Conservation (phyloP, 2,888 invertebrate species). For the Geophilus truncorum region DNA sequence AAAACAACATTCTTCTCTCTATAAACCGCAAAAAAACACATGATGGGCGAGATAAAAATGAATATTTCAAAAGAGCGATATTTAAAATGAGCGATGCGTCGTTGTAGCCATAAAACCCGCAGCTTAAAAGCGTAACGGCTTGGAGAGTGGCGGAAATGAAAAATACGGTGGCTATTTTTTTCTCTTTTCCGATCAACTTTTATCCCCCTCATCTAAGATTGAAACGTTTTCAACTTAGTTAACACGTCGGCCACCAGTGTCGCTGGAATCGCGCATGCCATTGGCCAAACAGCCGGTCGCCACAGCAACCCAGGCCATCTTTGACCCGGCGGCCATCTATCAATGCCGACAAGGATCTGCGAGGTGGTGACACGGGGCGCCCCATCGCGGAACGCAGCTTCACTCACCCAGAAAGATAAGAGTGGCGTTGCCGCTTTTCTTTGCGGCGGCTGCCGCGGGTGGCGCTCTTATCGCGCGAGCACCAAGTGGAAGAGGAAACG, state of each 20-base stretch:
- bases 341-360: neutral
- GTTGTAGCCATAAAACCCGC: neutral
- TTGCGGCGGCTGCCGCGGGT: constrained; percentile 6
- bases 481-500: constrained; percentile 10
- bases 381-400: constrained; percentile 8
- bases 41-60: neutral
- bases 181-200: neutral
- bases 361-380: constrained; percentile 20
- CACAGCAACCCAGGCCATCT: neutral
- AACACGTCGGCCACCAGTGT: neutral
- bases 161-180: neutral
- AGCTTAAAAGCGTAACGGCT: neutral
- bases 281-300: neutral
- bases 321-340: constrained; percentile 20
- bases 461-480: neutral
- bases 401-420: constrained; percentile 11
- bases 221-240: constrained; percentile 16
- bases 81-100: neutral
- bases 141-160: neutral
- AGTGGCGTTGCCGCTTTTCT: neutral
- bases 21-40: neutral
- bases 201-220: constrained; percentile 8
- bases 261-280: neutral
- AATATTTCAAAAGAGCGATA: neutral
- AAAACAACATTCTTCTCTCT: neutral